These are phyloP conservation scores for Parus major DNA, from an alignment of 2,113 vertebrate species.

Conservation along the genomic window DNA sequence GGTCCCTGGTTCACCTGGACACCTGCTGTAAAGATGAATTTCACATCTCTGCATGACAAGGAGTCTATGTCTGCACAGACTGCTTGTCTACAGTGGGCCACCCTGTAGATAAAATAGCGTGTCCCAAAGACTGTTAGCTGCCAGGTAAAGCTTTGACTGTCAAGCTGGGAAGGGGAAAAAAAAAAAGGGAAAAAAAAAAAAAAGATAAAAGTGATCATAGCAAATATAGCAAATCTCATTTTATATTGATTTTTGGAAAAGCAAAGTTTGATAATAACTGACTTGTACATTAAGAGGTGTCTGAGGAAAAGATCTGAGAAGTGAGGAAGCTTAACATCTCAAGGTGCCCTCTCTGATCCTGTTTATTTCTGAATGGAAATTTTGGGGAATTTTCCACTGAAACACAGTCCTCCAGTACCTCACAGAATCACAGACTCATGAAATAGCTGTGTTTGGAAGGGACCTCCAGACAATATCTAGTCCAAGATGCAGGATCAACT, in stretches of 20 bases:
- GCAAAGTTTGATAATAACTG: neutral
- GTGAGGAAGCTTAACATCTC: neutral
- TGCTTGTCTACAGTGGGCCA: too few relatives aligned
- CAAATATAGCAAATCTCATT: neutral
- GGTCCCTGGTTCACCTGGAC: neutral
- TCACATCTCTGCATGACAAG: neutral
- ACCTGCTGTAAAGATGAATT: neutral
- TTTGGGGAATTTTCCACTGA: neutral
- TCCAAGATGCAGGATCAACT: neutral
- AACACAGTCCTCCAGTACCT: neutral
- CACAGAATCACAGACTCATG: neutral
- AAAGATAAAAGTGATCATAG: neutral
- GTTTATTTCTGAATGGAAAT: neutral
- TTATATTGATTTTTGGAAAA: neutral
- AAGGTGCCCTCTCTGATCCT: neutral
- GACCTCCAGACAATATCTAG: neutral
- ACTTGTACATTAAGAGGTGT: neutral
- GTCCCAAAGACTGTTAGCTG: neutral
- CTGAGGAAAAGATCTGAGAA: neutral
- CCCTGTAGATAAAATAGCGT: neutral
- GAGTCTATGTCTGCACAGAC: neutral
- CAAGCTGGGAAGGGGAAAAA: neutral
- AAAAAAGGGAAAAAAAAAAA: neutral
- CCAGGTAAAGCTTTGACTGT: neutral
- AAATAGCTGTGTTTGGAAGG: neutral